Evolutionary conservation across 2,888 invertebrate genomes (phyloP).

Genomic region (Cremastobaeus sp.): DNA sequence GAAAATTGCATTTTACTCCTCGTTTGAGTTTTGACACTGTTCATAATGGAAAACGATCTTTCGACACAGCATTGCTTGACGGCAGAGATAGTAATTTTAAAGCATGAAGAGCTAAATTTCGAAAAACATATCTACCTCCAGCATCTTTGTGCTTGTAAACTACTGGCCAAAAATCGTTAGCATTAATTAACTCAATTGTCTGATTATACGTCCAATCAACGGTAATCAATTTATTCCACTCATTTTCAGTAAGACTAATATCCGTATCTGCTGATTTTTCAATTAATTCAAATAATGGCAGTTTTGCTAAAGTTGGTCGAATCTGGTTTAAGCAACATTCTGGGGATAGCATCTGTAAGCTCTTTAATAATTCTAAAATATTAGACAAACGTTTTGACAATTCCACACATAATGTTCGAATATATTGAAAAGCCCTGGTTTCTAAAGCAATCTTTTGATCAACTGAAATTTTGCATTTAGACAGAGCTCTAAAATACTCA

Average conservation of each 20-base stretch:
- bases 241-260: conserved; percentile 29
- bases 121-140: conserved; percentile 27
- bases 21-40: conserved; percentile 34
- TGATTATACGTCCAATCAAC: conserved; percentile 28
- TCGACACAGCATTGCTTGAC: conserved; percentile 43
- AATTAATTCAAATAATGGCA: conserved; percentile 21
- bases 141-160: conserved; percentile 36
- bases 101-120: conserved; percentile 20
- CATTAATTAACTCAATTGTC: neutral
- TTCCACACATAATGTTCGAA: conserved; percentile 21
- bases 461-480: neutral
- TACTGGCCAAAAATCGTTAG: conserved; percentile 42
- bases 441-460: conserved; percentile 20
- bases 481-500: conserved; percentile 33
- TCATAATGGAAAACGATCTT: conserved; percentile 49
- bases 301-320: conserved; percentile 17
- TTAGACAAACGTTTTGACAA: conserved; percentile 18
- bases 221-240: conserved; percentile 34
- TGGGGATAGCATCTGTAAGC: conserved; percentile 25
- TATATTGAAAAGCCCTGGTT: conserved; percentile 26
- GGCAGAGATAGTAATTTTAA: conserved; percentile 33
- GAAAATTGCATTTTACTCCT: conserved; percentile 32
- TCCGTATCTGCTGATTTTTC: conserved; percentile 4
- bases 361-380: conserved; percentile 32
- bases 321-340: conserved; percentile 18